Conservation (phyloP, 2,113 vertebrate species). For the Tenebrosternarchus preto region DNA sequence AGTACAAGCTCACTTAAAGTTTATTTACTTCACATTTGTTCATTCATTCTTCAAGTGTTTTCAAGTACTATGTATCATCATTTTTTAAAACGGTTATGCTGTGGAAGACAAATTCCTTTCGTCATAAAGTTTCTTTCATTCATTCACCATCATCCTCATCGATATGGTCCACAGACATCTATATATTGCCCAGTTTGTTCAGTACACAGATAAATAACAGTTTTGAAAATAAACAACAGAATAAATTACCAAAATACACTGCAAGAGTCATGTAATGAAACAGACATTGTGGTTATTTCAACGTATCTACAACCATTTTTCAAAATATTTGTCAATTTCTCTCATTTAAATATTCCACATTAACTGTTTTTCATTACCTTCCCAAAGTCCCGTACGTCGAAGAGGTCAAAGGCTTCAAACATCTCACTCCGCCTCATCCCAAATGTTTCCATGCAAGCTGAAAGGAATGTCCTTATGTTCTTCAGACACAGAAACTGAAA, state of each 20-base stretch:
- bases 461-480: slow-evolving; percentile 93
- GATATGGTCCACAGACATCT: too few species aligned
- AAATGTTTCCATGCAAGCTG: slow-evolving; percentile 85
- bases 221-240: too few species aligned
- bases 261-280: too few species aligned
- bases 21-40: too few species aligned
- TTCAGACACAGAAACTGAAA: slow-evolving; percentile 93
- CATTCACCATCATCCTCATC: not conserved
- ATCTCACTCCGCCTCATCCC: slow-evolving; percentile 92
- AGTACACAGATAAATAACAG: not conserved
- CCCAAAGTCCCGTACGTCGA: slow-evolving; percentile 93
- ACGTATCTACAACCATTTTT: not conserved
- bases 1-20: too few species aligned
- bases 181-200: not conserved
- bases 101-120: too few species aligned
- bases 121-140: not conserved
- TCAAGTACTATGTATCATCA: too few species aligned
- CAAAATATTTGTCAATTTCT: not conserved
- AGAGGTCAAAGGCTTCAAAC: slow-evolving; percentile 94
- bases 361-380: slow-evolving; percentile 77
- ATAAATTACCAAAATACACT: too few species aligned
- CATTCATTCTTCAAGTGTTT: too few species aligned
- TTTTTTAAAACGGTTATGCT: too few species aligned
- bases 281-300: too few species aligned
- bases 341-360: not conserved